A percentile compares a stretch with the other conserved stretches of the same genome.
phyloP scores from a whole-genome alignment of 1,140 invertebrate genomes.

The Micrasema longulum region DNA sequence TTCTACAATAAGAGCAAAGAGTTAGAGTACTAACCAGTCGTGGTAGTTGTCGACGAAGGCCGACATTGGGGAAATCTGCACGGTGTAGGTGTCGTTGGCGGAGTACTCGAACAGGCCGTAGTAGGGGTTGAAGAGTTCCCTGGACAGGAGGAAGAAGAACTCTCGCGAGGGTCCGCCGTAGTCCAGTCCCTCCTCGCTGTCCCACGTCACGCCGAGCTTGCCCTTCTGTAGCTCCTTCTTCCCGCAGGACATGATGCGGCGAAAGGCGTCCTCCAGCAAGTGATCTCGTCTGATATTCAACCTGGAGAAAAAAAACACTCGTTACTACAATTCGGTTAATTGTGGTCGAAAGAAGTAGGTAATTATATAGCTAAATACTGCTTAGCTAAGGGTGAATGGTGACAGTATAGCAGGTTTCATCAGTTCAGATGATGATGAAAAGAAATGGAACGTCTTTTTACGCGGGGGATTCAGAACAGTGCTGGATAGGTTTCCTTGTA shows the following conservation, averaged over 20 bases:
- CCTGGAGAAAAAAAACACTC: slow-evolving; percentile 66
- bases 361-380: too few species aligned
- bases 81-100: slow-evolving; percentile 97
- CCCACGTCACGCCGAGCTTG: slow-evolving; percentile 94
- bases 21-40: slow-evolving; percentile 81
- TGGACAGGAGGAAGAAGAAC: slow-evolving; percentile 96
- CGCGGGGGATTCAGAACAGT: too few species aligned
- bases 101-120: slow-evolving; percentile 99
- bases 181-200: slow-evolving; percentile 96
- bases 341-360: too few species aligned
- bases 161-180: slow-evolving; percentile 96
- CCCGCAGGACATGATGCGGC: slow-evolving; percentile 95
- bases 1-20: too few species aligned
- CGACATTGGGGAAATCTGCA: slow-evolving; percentile 97
- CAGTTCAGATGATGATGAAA: too few species aligned
- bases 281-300: slow-evolving; percentile 93
- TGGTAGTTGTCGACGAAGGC: slow-evolving; percentile 98
- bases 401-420: too few species aligned
- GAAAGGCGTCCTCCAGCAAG: slow-evolving; percentile 95
- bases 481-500: too few species aligned
- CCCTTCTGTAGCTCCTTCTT: slow-evolving; percentile 96
- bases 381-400: too few species aligned
- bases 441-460: too few species aligned
- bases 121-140: slow-evolving; percentile 97
- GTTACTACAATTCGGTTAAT: not conserved